Percentiles rank a stretch among this genome's conserved stretches.
Conservation (phyloP, 2,113 vertebrate species). For the Coryphaenoides rupestris region DNA sequence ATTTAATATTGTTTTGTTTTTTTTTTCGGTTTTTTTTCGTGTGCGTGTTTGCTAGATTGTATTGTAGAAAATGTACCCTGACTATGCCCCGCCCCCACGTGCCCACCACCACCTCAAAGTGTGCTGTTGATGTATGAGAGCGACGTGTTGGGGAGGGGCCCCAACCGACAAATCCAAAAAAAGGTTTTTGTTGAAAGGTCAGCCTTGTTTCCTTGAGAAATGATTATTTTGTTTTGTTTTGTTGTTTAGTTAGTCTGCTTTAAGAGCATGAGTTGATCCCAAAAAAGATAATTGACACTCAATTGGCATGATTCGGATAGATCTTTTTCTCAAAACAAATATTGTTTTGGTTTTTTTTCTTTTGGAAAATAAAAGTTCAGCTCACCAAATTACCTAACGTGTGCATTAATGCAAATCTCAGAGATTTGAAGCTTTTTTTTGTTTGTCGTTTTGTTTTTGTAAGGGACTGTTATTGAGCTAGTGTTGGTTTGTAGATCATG, state of each 20-base stretch:
- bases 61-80: slow-evolving; percentile 67
- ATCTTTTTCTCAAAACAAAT: slow-evolving; percentile 1
- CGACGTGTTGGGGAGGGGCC: slow-evolving; percentile 25
- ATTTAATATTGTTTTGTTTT: slow-evolving; percentile 54
- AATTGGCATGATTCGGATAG: slow-evolving; percentile 32
- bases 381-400: slow-evolving; percentile 18
- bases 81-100: slow-evolving; percentile 15
- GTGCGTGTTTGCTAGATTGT: slow-evolving; percentile 67
- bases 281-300: slow-evolving; percentile 20
- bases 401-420: slow-evolving; percentile 29
- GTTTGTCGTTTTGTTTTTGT: slow-evolving; percentile 14
- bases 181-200: slow-evolving; percentile 42
- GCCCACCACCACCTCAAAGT: slow-evolving; percentile 35
- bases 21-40: slow-evolving; percentile 43
- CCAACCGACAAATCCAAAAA: slow-evolving; percentile 39
- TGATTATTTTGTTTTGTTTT: slow-evolving; percentile 1
- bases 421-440: slow-evolving; percentile 24
- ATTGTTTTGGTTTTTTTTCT: not conserved
- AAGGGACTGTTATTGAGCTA: slow-evolving; percentile 25
- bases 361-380: slow-evolving; percentile 3
- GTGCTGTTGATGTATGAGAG: slow-evolving; percentile 60
- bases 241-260: slow-evolving; percentile 7
- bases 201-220: slow-evolving; percentile 48
- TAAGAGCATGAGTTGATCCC: slow-evolving; percentile 26
- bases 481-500: slow-evolving; percentile 22